Percentiles rank a stretch among this genome's conserved stretches.
phyloP scores from a whole-genome alignment of 2,113 vertebrate species.

The Potamarius usumacintae region DNA sequence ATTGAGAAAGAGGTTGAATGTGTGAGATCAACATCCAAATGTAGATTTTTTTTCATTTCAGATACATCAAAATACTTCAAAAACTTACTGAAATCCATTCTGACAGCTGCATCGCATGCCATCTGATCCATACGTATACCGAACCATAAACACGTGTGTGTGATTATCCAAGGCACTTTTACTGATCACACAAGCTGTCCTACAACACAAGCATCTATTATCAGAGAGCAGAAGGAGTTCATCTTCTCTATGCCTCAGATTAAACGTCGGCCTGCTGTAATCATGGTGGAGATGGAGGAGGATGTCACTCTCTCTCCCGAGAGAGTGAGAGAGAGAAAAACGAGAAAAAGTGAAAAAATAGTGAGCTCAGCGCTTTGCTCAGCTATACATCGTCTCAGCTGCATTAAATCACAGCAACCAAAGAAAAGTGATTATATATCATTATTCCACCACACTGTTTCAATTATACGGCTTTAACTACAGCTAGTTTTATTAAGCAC shows the following conservation, averaged over 20 bases:
- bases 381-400: conserved; percentile 10
- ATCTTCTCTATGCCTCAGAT: conserved; percentile 21
- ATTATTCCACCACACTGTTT: conserved; percentile 11
- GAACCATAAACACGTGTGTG: not conserved
- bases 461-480: conserved; percentile 28
- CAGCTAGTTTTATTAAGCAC: conserved; percentile 30
- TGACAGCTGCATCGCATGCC: not conserved
- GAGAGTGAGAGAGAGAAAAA: not conserved
- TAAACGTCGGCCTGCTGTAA: conserved; percentile 2
- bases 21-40: not conserved
- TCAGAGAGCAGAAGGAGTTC: conserved; percentile 10
- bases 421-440: conserved; percentile 27
- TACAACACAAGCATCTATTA: not conserved
- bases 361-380: not conserved
- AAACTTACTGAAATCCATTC: not conserved
- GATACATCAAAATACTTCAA: not conserved
- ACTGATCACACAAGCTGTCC: not conserved
- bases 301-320: conserved; percentile 19
- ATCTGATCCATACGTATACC: not conserved
- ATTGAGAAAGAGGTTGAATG: not conserved
- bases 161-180: not conserved
- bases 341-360: not conserved
- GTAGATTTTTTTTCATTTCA: not conserved
- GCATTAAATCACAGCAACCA: conserved; percentile 29
- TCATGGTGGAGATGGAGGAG: conserved; percentile 12